Conservation (phyloP, 2,797 vertebrate genomes). For the Champsocephalus gunnari region DNA sequence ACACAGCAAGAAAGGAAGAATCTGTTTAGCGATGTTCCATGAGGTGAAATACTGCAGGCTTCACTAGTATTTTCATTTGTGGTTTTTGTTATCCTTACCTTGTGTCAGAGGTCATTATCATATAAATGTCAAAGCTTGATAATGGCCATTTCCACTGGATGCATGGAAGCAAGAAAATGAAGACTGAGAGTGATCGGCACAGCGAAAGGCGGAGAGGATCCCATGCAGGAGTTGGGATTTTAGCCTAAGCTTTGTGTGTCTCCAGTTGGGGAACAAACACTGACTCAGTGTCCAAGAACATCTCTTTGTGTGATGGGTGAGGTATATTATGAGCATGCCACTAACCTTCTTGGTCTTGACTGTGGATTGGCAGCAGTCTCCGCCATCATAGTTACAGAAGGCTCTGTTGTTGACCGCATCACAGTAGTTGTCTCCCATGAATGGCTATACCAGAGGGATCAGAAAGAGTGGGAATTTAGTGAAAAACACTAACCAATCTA, state of each 20-base stretch:
- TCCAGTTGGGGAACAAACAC: slow-evolving; percentile 27
- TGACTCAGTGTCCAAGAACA: slow-evolving; percentile 21
- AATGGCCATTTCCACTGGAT: slow-evolving; percentile 1
- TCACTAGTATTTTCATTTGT: slow-evolving; percentile 31
- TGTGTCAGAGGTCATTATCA: slow-evolving; percentile 21
- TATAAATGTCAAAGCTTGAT: slow-evolving; percentile 32
- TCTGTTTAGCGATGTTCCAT: slow-evolving; percentile 51
- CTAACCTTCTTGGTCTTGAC: slow-evolving; percentile 98
- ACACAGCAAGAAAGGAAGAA: slow-evolving; percentile 43
- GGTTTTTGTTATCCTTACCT: slow-evolving; percentile 35
- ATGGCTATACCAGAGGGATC: slow-evolving; percentile 79
- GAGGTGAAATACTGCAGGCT: slow-evolving; percentile 37
- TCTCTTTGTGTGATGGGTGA: slow-evolving; percentile 11
- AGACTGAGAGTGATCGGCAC: background rate
- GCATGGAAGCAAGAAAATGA: slow-evolving; percentile 1
- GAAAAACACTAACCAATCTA: background rate
- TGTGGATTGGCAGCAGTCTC: slow-evolving; percentile 97
- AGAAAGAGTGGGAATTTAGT: slow-evolving; percentile 1
- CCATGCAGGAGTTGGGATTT: slow-evolving; percentile 24
- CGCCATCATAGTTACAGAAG: slow-evolving; percentile 98
- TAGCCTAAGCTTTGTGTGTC: slow-evolving; percentile 27
- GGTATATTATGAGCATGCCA: slow-evolving; percentile 24
- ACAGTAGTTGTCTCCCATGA: slow-evolving; percentile 99
- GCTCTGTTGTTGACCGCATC: slow-evolving; percentile 97
- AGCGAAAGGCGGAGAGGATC: background rate